These are phyloP conservation scores for Tribolium madens DNA, from an alignment of 1,140 invertebrate genomes.

Conservation along the genomic window DNA sequence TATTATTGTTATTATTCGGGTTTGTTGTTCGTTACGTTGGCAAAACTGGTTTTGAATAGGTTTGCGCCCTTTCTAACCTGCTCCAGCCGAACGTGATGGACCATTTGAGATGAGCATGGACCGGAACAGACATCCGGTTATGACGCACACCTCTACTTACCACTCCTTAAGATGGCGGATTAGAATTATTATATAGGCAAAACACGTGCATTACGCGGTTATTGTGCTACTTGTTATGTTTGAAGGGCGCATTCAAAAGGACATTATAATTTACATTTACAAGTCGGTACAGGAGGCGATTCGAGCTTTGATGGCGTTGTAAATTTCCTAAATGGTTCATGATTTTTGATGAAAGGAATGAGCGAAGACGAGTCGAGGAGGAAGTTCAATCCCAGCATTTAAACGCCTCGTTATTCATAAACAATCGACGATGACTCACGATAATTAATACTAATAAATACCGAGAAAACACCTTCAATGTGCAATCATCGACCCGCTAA, in stretches of 20 bases:
- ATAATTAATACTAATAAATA: constrained; percentile 38
- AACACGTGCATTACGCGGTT: constrained; percentile 52
- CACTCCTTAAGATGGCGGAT: constrained; percentile 54
- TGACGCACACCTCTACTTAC: constrained; percentile 52
- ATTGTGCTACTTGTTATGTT: constrained; percentile 53
- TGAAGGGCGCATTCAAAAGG: constrained; percentile 39
- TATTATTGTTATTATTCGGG: not conserved
- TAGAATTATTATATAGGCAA: constrained; percentile 48
- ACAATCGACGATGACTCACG: constrained; percentile 33
- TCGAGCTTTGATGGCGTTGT: not conserved
- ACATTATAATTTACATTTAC: constrained; percentile 26
- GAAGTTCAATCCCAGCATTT: constrained; percentile 31
- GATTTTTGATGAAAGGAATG: not conserved
- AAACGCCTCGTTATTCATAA: constrained; percentile 39
- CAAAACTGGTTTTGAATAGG: constrained; percentile 17
- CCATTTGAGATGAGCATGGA: constrained; percentile 57
- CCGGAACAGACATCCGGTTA: constrained; percentile 60
- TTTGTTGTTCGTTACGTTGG: not conserved
- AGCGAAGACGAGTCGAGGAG: not conserved
- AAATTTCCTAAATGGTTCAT: constrained; percentile 1
- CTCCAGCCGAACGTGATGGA: constrained; percentile 51
- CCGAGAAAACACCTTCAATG: constrained; percentile 10
- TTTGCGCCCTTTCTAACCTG: constrained; percentile 18
- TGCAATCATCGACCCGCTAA: not conserved
- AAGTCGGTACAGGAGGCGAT: constrained; percentile 21